A percentile compares a stretch with the other conserved stretches of the same genome.
phyloP scores from a whole-genome alignment of 2,888 invertebrate species.

The Branchellion lobata region DNA sequence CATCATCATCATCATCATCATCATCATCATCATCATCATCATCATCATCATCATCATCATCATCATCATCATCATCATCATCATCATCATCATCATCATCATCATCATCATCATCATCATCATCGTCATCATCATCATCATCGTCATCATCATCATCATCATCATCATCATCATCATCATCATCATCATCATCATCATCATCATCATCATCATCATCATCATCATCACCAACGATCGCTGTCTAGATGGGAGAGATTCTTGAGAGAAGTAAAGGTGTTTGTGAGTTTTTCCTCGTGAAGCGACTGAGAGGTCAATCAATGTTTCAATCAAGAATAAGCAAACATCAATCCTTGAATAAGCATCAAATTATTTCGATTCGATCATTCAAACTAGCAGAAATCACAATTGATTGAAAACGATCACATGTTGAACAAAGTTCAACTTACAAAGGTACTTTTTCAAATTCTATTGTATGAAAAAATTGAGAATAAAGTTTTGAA shows the following conservation, averaged over 20 bases:
- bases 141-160: constrained; percentile 40
- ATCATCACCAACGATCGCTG: not conserved
- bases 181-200: constrained; percentile 6
- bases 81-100: constrained; percentile 38
- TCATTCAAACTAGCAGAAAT: too few species aligned
- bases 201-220: too few species aligned
- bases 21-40: constrained; percentile 37
- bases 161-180: constrained; percentile 43
- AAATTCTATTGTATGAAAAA: too few species aligned
- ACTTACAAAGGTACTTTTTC: too few species aligned
- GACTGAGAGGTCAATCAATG: too few species aligned
- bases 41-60: constrained; percentile 39
- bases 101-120: constrained; percentile 37
- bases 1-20: constrained; percentile 36
- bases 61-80: constrained; percentile 41
- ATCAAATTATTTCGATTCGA: too few species aligned
- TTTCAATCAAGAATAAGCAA: too few species aligned
- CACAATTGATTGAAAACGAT: too few species aligned
- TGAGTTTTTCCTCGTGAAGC: not conserved
- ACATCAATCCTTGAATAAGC: too few species aligned
- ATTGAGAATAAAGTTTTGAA: too few species aligned
- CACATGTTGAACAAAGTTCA: too few species aligned
- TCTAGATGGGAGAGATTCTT: not conserved
- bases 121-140: constrained; percentile 38
- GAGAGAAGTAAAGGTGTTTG: constrained; percentile 1